A percentile compares a stretch with the other conserved stretches of the same genome.
Evolutionary conservation across 2,888 invertebrate genomes (phyloP).

Genomic region (Iselma pallidipennis): DNA sequence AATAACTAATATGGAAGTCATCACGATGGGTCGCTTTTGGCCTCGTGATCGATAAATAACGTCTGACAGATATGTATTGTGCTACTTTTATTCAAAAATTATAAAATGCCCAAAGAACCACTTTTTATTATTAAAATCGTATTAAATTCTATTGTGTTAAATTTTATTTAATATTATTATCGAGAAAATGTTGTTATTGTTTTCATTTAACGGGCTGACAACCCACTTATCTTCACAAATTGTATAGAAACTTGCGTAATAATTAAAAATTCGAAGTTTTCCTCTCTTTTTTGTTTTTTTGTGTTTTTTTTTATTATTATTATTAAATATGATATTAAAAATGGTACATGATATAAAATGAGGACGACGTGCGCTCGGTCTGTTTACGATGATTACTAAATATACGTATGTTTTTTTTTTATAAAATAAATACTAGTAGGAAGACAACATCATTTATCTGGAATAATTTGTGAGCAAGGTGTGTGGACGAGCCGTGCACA

Average conservation of each 20-base stretch:
- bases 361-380: constrained; percentile 48
- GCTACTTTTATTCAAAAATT: constrained; percentile 33
- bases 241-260: constrained; percentile 51
- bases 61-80: constrained; percentile 38
- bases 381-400: constrained; percentile 22
- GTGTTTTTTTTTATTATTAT: too few species aligned
- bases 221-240: constrained; percentile 45
- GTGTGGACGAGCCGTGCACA: constrained; percentile 44
- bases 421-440: constrained; percentile 42
- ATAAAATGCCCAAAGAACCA: constrained; percentile 55
- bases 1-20: not conserved
- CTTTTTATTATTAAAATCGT: constrained; percentile 56
- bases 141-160: constrained; percentile 56
- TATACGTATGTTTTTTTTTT: too few species aligned
- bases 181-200: constrained; percentile 54
- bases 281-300: too few species aligned
- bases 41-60: not conserved
- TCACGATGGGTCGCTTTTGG: not conserved
- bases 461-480: constrained; percentile 43
- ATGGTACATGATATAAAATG: constrained; percentile 57
- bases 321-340: constrained; percentile 56
- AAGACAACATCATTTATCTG: constrained; percentile 44
- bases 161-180: constrained; percentile 49
- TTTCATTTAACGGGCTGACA: constrained; percentile 47
- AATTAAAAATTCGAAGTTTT: constrained; percentile 55